These are phyloP conservation scores for Tribolium freemani DNA, from an alignment of 2,888 invertebrate genomes.

Conservation along the genomic window DNA sequence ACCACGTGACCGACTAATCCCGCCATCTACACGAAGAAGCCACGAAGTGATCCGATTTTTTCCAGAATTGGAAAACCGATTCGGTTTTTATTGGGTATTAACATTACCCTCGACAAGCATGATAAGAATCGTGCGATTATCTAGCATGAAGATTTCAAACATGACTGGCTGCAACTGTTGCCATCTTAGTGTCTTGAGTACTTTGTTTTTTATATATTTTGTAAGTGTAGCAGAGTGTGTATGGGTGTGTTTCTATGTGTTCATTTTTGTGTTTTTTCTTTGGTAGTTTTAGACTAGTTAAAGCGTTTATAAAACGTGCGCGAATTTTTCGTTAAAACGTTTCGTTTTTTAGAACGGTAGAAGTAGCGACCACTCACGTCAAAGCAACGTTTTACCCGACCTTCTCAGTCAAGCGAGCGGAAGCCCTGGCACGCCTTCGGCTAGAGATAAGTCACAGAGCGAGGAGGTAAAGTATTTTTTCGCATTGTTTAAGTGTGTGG, in stretches of 20 bases:
- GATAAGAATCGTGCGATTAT: constrained; percentile 50
- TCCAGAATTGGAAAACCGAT: constrained; percentile 24
- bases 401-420: constrained; percentile 89
- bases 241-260: constrained; percentile 31
- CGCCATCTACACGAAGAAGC: constrained; percentile 31
- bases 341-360: constrained; percentile 65
- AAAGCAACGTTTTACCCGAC: constrained; percentile 95
- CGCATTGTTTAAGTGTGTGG: constrained; percentile 28
- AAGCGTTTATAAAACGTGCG: not conserved
- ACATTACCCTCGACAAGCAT: constrained; percentile 52
- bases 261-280: constrained; percentile 8
- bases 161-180: constrained; percentile 66
- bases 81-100: constrained; percentile 16
- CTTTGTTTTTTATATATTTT: constrained; percentile 40
- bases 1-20: constrained; percentile 39
- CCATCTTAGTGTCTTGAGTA: constrained; percentile 58
- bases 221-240: constrained; percentile 50
- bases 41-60: constrained; percentile 25
- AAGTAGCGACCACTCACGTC: constrained; percentile 77
- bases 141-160: constrained; percentile 60
- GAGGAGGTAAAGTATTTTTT: constrained; percentile 82
- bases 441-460: constrained; percentile 92
- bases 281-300: constrained; percentile 11
- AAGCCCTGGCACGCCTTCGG: constrained; percentile 86
- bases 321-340: constrained; percentile 7